A percentile compares a stretch with the other conserved stretches of the same genome.
Conservation (phyloP, 2,797 vertebrate genomes). For the Graptemys geographica region DNA sequence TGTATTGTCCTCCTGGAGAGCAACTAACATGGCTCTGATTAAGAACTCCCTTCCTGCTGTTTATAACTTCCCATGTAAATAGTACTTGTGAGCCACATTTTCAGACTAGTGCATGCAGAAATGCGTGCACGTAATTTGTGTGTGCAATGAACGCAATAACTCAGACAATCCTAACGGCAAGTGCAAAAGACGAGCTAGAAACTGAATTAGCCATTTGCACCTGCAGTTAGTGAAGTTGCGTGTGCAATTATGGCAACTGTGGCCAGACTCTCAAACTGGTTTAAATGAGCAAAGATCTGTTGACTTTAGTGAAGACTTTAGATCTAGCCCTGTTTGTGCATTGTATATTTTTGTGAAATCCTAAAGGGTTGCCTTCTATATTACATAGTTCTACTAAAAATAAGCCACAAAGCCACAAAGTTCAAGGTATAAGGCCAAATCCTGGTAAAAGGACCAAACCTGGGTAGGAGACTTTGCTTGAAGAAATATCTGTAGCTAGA, state of each 20-base stretch:
- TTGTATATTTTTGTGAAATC: neutral
- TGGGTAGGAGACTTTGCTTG: neutral
- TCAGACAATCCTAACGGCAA: neutral
- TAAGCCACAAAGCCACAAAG: neutral
- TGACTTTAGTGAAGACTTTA: neutral
- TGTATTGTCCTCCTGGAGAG: neutral
- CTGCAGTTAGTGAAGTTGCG: neutral
- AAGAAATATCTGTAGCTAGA: neutral
- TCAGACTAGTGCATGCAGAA: neutral
- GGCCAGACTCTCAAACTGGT: no score
- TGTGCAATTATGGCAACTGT: neutral
- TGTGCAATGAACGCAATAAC: rapidly evolving
- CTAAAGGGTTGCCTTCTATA: neutral
- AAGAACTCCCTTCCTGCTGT: neutral
- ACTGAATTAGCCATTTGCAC: neutral
- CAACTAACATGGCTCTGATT: neutral
- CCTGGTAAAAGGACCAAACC: neutral
- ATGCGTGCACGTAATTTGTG: neutral
- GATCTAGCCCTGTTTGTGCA: neutral
- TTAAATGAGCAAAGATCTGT: rapidly evolving
- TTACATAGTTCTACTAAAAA: neutral
- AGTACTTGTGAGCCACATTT: rapidly evolving
- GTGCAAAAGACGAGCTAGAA: neutral
- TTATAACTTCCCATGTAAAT: neutral
- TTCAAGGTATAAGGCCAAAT: neutral